phyloP scores from a whole-genome alignment of 1,140 invertebrate genomes.

The Panagrolaimus sp. region DNA sequence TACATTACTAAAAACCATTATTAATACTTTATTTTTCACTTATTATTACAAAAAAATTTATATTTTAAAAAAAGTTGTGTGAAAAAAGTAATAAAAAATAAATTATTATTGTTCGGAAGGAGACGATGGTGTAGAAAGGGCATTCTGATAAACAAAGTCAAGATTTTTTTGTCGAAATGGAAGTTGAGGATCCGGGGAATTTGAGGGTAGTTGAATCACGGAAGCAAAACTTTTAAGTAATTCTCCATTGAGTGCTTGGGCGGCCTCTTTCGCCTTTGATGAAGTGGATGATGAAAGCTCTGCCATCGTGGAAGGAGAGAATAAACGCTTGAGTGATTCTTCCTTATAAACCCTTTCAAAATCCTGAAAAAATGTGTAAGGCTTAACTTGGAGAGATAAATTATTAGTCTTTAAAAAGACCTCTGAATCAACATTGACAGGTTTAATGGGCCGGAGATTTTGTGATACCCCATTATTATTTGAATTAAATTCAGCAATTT shows the following conservation, averaged over 20 bases:
- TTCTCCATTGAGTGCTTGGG: not conserved
- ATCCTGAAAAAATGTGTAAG: slow-evolving; percentile 10
- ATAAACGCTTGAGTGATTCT: too few relatives aligned
- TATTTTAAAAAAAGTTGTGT: not conserved
- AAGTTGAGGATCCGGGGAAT: not conserved
- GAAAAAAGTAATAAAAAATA: slow-evolving; percentile 4
- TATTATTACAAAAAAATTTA: too few relatives aligned
- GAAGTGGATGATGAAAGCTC: not conserved
- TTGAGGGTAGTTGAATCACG: not conserved
- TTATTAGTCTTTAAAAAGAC: not conserved
- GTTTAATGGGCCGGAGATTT: not conserved
- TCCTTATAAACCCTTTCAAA: slow-evolving; percentile 11
- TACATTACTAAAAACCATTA: too few relatives aligned
- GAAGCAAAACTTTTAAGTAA: slow-evolving; percentile 7
- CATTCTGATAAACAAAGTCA: slow-evolving; percentile 20
- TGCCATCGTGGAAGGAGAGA: too few relatives aligned
- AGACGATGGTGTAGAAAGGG: slow-evolving; percentile 13
- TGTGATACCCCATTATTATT: not conserved
- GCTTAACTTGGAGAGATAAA: not conserved
- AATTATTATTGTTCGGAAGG: not conserved
- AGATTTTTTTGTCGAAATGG: slow-evolving; percentile 11
- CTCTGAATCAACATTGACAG: slow-evolving; percentile 7
- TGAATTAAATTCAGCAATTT: not conserved
- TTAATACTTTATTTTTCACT: too few relatives aligned
- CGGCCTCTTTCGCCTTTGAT: not conserved